These are phyloP conservation scores for Megalops cyprinoides DNA, from an alignment of 2,797 vertebrate genomes.

Conservation along the genomic window DNA sequence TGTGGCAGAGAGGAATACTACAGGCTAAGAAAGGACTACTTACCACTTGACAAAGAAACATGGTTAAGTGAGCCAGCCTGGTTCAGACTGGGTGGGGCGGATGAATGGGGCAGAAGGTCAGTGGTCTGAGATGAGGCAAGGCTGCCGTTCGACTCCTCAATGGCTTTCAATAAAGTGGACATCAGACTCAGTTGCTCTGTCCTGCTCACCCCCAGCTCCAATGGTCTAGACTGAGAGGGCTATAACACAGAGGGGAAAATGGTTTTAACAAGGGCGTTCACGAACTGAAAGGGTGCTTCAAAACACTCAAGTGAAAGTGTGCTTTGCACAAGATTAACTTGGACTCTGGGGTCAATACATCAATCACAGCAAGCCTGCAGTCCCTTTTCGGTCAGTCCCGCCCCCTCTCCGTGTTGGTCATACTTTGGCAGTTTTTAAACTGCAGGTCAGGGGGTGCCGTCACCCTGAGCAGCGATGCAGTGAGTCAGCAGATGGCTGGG, in stretches of 20 bases:
- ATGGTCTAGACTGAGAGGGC: background rate
- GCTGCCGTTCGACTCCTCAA: constrained; percentile 56
- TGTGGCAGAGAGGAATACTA: background rate
- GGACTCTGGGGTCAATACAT: background rate
- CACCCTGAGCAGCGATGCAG: background rate
- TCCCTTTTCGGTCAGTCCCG: background rate
- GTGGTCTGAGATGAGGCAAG: background rate
- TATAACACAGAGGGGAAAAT: background rate
- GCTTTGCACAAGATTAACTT: background rate
- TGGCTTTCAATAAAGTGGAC: constrained; percentile 59
- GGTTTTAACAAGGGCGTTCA: background rate
- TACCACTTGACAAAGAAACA: background rate
- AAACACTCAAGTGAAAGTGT: background rate
- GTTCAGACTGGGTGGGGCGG: constrained; percentile 40
- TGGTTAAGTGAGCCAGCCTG: background rate
- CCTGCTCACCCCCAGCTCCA: background rate
- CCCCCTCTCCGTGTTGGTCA: background rate
- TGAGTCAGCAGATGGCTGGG: background rate
- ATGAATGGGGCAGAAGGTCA: constrained; percentile 36
- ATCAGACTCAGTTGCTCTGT: constrained; percentile 59
- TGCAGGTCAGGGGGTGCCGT: background rate
- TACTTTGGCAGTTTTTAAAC: background rate
- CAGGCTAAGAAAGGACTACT: background rate
- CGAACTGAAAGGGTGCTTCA: background rate
- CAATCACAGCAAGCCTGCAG: background rate